phyloP scores from a whole-genome alignment of 2,797 vertebrate genomes.

The Helarctos malayanus region DNA sequence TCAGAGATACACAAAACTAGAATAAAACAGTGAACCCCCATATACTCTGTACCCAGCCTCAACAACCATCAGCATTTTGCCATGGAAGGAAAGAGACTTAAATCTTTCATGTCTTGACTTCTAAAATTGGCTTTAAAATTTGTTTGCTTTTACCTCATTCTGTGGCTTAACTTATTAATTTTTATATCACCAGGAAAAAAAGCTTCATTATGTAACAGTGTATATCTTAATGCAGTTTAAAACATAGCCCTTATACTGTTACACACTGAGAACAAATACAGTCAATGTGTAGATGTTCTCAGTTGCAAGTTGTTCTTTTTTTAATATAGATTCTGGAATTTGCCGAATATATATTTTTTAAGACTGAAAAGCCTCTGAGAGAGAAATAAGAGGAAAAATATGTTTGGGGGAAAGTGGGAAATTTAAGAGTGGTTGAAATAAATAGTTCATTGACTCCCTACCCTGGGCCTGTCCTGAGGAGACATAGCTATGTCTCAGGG shows the following conservation, averaged over 20 bases:
- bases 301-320: background rate
- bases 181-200: background rate
- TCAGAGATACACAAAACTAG: background rate
- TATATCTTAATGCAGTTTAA: background rate
- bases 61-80: background rate
- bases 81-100: background rate
- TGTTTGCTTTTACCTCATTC: background rate
- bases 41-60: no score
- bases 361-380: background rate
- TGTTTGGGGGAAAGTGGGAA: background rate
- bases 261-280: background rate
- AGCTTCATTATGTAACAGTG: background rate
- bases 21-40: background rate
- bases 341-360: background rate
- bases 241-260: background rate
- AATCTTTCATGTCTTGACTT: constrained; percentile 31
- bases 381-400: background rate
- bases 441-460: background rate
- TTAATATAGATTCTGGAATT: constrained; percentile 51
- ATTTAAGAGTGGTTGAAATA: background rate
- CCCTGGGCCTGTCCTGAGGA: background rate
- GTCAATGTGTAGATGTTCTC: background rate
- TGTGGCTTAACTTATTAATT: constrained; percentile 24
- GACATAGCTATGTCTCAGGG: background rate
- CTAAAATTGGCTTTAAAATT: constrained; percentile 18